Base-by-base conservation (phyloP, 2,888 invertebrate genomes). In the Cryptocheilus praepositus region DNA sequence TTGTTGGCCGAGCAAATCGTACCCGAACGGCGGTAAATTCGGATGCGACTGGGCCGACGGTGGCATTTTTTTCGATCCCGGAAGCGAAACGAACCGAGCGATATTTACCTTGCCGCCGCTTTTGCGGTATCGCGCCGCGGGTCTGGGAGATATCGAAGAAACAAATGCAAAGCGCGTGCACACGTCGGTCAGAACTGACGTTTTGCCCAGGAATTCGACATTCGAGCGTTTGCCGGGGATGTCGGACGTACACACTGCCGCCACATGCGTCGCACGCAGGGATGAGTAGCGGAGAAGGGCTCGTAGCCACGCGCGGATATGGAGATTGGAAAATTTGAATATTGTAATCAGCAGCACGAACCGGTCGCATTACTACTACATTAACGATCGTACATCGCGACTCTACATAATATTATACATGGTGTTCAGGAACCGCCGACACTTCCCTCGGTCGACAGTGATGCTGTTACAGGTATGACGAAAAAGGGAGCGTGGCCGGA, bases 311-410 rank as follows among this genome's bases (percentile, higher is more conserved):
- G 54, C 64, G 69, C 76, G 71, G 76, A 75, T 82, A 83, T 83
- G 80, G 73, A 82, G 76, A 83, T 83, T 76, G 76, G 75, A 69
- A 80, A 80, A 84, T 84, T 83, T 83, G 83, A 83, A 84, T 84
- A 83, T 83, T 83, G 82, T 81, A 84, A 84, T 84, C 77, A 80
- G 77, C 67, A 72, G 76, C 71, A 76, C 66, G 80, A 69, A 71
- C 74, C 67, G 70, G 68, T 73, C 77, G 72, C 69, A 68, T 82
- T 79, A 77, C 74, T 63, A 69, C 72, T 75, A 74, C 66, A 76
- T 77, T 78, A 76, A 74, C 74, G 61, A 57, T 63, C 52, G 64
- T 63, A 53, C 57, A 46, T 51, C 25, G 49, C 59, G 52, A 16
- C 54, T 11, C 28, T 25, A 55, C 55, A 16, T 22, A 22, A 55